A percentile compares a stretch with the other conserved stretches of the same genome.
phyloP scores from a whole-genome alignment of 1,140 invertebrate genomes.

The Leptestheria dahalacensis region DNA sequence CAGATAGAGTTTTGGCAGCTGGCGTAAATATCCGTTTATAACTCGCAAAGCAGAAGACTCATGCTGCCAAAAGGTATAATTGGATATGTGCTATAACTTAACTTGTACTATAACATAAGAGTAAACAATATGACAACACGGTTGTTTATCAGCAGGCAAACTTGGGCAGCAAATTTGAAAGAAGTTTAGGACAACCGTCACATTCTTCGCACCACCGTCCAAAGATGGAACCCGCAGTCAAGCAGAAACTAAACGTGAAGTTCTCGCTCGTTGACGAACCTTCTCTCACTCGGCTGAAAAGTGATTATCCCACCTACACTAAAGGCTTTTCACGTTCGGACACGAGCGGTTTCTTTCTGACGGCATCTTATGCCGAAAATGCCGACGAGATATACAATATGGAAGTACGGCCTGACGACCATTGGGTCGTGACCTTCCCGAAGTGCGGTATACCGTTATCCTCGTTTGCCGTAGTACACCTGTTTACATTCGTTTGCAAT shows the following conservation, averaged over 20 bases:
- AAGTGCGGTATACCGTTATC: conserved; percentile 7
- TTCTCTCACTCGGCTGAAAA: background rate
- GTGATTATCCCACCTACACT: background rate
- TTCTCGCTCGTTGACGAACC: background rate
- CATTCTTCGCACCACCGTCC: too few relatives aligned
- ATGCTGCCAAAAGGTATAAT: too few relatives aligned
- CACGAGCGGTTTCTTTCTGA: conserved; percentile 2
- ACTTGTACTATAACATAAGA: too few relatives aligned
- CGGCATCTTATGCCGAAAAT: background rate
- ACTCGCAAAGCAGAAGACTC: too few relatives aligned
- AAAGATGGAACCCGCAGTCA: too few relatives aligned
- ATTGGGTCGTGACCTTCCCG: conserved; percentile 9
- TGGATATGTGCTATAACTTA: too few relatives aligned
- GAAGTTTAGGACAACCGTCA: too few relatives aligned
- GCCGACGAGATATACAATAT: conserved; percentile 7
- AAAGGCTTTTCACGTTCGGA: background rate
- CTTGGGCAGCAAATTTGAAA: too few relatives aligned
- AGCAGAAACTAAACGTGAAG: background rate
- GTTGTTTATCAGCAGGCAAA: too few relatives aligned
- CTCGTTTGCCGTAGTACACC: background rate
- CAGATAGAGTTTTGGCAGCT: too few relatives aligned
- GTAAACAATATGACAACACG: too few relatives aligned
- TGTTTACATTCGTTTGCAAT: background rate
- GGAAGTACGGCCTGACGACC: conserved; percentile 7
- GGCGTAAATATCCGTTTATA: too few relatives aligned